Evolutionary conservation across 2,888 invertebrate genomes (phyloP), one percentile per base, ranked within the genome.

Genomic region (Macrophya annulata): DNA sequence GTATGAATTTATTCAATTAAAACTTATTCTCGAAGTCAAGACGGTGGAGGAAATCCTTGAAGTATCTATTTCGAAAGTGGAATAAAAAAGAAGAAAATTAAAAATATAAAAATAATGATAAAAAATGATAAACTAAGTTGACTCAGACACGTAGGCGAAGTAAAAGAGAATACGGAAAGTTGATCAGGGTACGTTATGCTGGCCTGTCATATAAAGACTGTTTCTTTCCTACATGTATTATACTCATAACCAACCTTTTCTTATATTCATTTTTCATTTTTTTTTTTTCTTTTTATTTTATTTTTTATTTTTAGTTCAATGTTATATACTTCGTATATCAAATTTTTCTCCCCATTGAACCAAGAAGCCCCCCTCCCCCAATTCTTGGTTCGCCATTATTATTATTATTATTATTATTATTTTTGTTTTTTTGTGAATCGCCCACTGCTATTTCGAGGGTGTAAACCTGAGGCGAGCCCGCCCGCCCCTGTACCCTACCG

Each of bases 271-370:
- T 48, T 45, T 25, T 43, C 21, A 9, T 21, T 15, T 48, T 8
- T 6, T 51, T 37, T 15, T 31, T 55, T 31, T 31, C 5, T 9
- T 51, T 17, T 25, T 8, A n/a, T n/a, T n/a, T 62, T 40, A 0
- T 9, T 21, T 62, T 15, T 43, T 43, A 25, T 62, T 81, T 4
- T 43, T 62, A 17, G 12, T 45, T 21, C n/a, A 43, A 62, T 62
- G 40, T 15, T 21, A 81, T 45, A n/a, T 62, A 62, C 40, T 81
- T 76, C 43, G 81, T 59, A 43, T 43, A 81, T 81, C n/a, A 62
- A 43, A 81, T 81, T 81, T 81, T 81, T 40, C 55, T 55, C 17
- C 79, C 55, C 55, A 37, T 55, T 21, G 51, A 79, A 55, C 79
- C 17, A 79, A n/a, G n/a, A 79, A 48, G 4, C 37, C 37, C 40